Base-by-base conservation (phyloP, 2,888 invertebrate species). In the Oligia fasciuncula region DNA sequence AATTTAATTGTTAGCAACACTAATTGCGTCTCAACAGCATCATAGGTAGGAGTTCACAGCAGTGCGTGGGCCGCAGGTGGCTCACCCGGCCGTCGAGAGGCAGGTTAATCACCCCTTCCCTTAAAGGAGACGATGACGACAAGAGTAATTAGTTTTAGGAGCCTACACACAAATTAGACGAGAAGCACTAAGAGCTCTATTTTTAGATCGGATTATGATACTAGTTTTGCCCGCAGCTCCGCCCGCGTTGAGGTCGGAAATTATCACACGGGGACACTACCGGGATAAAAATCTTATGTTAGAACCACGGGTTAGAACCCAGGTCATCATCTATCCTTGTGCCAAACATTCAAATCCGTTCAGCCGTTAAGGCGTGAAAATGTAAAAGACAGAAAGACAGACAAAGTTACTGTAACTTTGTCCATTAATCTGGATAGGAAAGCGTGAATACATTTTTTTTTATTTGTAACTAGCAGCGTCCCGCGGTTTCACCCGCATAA, bases 21-120 rank as follows among this genome's bases (percentile, higher is more conserved):
- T 81, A 81, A 70, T 81, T 77, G 63, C 83, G 62, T 76, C 72
- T 62, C n/a, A 62, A 13, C 68, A 68, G 23, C 80, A 62, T 54
- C 29, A 29, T 43, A 66, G 74, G 66, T 63, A 72, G 57, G 63
- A 85, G 69, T 71, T 87, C 71, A 85, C 46, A 69, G 14, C 62
- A 82, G 49, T 43, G 82, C 62, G 84, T 86, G 71, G 73, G 84
- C n/a, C 65, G 60, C 69, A 54, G 82, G 85, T 76, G 76, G 81
- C 54, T 73, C 67, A 83, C 76, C 72, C 69, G 29, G 40, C 35
- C 43, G 19, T 23, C 29, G 35, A 51, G 19, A 66, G 35, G 13
- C 68, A 72, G 84, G 77, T 86, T 86, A 74, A 62, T 84, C 74
- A 83, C 83, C 74, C 79, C 51, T 70, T 65, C 54, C 70, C 73